Evolutionary conservation across 2,888 invertebrate species (phyloP).

Genomic region (Ferrisia virgata): DNA sequence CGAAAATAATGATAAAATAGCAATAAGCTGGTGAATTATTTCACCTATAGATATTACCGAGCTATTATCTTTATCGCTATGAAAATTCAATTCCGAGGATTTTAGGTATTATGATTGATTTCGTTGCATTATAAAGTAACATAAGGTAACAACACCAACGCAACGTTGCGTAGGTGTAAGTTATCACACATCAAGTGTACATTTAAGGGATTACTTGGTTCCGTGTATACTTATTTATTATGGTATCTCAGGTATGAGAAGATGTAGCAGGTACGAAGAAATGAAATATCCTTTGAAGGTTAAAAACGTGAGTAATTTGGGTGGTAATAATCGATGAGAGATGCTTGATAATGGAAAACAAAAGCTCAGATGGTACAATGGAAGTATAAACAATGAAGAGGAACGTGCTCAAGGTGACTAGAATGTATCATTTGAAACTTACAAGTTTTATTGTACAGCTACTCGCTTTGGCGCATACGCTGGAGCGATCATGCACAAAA

Average conservation of each 20-base stretch:
- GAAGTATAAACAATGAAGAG: conserved; percentile 16
- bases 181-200: too few species aligned
- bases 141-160: not conserved
- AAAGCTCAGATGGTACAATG: not conserved
- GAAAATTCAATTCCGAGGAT: not conserved
- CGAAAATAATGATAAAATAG: not conserved
- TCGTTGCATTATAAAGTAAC: not conserved
- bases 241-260: not conserved
- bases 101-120: not conserved
- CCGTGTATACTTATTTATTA: too few species aligned
- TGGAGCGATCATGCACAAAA: conserved; percentile 33
- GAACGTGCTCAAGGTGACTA: not conserved
- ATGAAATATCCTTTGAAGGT: conserved; percentile 1
- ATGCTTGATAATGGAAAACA: conserved; percentile 8
- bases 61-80: not conserved
- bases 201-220: not conserved
- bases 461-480: conserved; percentile 14
- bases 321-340: not conserved
- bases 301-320: conserved; percentile 16
- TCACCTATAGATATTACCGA: not conserved
- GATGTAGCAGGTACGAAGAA: conserved; percentile 2
- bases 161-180: not conserved
- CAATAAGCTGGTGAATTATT: not conserved
- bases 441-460: not conserved
- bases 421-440: conserved; percentile 27